These are phyloP conservation scores for Polyodon spathula DNA, from an alignment of 2,113 vertebrate species.

Conservation along the genomic window DNA sequence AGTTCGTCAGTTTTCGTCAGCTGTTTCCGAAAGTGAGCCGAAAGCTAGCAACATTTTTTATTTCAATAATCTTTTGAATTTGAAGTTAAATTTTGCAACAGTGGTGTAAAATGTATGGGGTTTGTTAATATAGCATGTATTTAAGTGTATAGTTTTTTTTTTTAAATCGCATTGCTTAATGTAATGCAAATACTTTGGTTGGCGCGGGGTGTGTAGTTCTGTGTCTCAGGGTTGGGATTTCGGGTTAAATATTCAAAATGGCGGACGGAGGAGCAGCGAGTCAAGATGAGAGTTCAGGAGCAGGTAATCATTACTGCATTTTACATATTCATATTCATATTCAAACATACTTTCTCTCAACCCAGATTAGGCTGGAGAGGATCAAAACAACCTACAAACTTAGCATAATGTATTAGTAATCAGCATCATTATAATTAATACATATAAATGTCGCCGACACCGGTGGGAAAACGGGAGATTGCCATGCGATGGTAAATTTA, in stretches of 20 bases:
- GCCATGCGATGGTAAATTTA: slow-evolving; percentile 45
- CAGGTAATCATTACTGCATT: slow-evolving; percentile 98
- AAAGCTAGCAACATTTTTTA: slow-evolving; percentile 1
- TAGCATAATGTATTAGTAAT: slow-evolving; percentile 47
- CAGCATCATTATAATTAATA: slow-evolving; percentile 52
- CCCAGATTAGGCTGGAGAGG: slow-evolving; percentile 28
- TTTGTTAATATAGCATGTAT: not conserved
- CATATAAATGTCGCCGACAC: slow-evolving; percentile 38
- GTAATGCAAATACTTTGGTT: slow-evolving; percentile 11
- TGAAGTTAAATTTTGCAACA: not conserved
- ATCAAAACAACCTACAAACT: slow-evolving; percentile 31
- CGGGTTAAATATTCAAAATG: slow-evolving; percentile 99
- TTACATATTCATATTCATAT: slow-evolving; percentile 99
- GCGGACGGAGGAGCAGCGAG: slow-evolving; percentile 98
- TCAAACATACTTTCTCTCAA: slow-evolving; percentile 60
- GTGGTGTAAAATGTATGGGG: not conserved
- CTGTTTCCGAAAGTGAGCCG: slow-evolving; percentile 13
- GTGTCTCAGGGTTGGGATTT: slow-evolving; percentile 65
- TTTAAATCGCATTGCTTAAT: not conserved
- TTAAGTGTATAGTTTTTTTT: too few relatives aligned
- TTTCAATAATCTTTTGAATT: not conserved
- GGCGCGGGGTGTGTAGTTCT: slow-evolving; percentile 19
- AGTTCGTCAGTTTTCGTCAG: slow-evolving; percentile 18
- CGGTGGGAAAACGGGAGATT: slow-evolving; percentile 49
- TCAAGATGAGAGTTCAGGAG: slow-evolving; percentile 97